These are phyloP conservation scores for Galerucella calmariensis DNA, from an alignment of 2,888 invertebrate species.

Conservation along the genomic window DNA sequence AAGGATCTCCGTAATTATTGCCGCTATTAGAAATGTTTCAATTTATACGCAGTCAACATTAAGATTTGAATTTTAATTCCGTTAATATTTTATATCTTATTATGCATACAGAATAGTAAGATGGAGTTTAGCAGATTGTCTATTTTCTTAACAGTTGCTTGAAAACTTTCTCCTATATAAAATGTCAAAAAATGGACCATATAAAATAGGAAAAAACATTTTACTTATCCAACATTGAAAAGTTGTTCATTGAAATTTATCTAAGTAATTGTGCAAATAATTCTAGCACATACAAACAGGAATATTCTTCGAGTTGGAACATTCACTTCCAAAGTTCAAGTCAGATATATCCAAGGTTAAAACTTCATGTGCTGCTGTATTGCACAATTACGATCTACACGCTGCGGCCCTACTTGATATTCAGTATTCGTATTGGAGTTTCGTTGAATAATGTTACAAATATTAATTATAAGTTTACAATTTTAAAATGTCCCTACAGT, in stretches of 20 bases:
- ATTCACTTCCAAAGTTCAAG: conserved; percentile 16
- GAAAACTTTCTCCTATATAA: no score
- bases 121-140: no score
- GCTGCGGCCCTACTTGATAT: neutral
- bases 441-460: neutral
- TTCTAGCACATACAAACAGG: neutral
- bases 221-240: conserved; percentile 21
- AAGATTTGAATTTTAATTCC: no score
- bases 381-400: neutral
- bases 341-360: conserved; percentile 16
- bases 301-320: conserved; percentile 3
- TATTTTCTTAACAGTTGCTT: no score
- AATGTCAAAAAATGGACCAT: no score
- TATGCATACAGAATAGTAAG: no score
- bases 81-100: no score
- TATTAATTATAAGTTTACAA: no score
- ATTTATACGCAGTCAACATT: no score
- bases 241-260: conserved; percentile 61
- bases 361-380: neutral
- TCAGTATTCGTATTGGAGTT: neutral
- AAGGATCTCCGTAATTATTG: no score
- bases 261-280: conserved; percentile 1
- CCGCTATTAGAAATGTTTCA: no score
- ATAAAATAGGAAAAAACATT: neutral
- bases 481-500: no score